Conservation (phyloP, 2,797 vertebrate species). For the Siniperca obscura region DNA sequence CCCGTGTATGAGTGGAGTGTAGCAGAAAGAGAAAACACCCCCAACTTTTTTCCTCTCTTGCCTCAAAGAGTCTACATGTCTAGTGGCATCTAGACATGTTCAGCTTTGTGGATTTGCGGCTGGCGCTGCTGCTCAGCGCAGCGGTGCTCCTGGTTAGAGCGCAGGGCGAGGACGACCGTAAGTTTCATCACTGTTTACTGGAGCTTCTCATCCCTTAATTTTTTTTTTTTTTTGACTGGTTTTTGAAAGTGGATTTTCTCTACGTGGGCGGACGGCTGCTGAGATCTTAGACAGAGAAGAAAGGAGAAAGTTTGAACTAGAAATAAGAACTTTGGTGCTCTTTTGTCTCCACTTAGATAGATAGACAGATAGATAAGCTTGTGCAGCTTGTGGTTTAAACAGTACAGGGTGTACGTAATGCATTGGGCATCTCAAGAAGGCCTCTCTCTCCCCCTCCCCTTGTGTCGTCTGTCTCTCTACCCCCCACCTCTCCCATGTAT, state of each 20-base stretch:
- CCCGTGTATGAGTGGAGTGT: constrained; percentile 95
- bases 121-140: constrained; percentile 95
- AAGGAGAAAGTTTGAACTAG: constrained; percentile 48
- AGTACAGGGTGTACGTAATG: constrained; percentile 55
- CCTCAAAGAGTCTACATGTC: constrained; percentile 99
- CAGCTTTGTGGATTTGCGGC: constrained; percentile 99
- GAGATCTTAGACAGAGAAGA: constrained; percentile 64
- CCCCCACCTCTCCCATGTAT: constrained; percentile 53
- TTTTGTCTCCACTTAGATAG: constrained; percentile 29
- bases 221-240: constrained; percentile 38
- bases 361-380: constrained; percentile 15
- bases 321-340: constrained; percentile 37
- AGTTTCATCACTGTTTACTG: constrained; percentile 79
- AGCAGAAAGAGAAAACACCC: constrained; percentile 89
- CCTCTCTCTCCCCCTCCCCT: constrained; percentile 46
- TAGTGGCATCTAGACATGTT: constrained; percentile 97
- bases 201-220: constrained; percentile 58
- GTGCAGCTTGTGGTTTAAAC: constrained; percentile 14
- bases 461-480: constrained; percentile 39
- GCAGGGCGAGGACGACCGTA: constrained; percentile 96
- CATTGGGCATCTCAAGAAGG: constrained; percentile 66
- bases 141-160: constrained; percentile 92
- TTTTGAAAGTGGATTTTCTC: constrained; percentile 71
- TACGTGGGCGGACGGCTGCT: constrained; percentile 64
- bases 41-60: constrained; percentile 87